Conservation (phyloP, 2,888 invertebrate species). For the Bellardia bayeri region DNA sequence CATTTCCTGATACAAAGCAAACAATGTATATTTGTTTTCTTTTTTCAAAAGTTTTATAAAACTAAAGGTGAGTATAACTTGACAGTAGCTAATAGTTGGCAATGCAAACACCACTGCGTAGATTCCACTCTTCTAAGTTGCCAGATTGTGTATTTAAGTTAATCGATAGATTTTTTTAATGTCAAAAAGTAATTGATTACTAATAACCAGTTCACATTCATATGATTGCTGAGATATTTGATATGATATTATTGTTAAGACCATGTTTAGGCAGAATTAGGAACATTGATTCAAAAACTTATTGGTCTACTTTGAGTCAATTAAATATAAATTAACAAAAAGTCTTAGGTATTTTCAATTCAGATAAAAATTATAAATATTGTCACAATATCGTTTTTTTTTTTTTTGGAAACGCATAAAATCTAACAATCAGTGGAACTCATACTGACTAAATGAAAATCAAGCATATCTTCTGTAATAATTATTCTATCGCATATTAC, state of each 20-base stretch:
- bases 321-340: too few relatives aligned
- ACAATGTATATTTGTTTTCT: background rate
- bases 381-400: too few relatives aligned
- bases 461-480: too few relatives aligned
- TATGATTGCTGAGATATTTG: too few relatives aligned
- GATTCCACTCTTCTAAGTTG: background rate
- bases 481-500: too few relatives aligned
- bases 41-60: background rate
- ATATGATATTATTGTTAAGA: too few relatives aligned
- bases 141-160: background rate
- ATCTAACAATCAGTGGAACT: background rate
- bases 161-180: background rate
- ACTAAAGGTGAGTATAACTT: background rate
- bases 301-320: too few relatives aligned
- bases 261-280: too few relatives aligned
- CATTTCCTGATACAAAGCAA: slow-evolving; percentile 58
- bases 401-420: too few relatives aligned
- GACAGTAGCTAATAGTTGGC: background rate
- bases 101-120: background rate
- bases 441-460: background rate
- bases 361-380: too few relatives aligned
- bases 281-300: too few relatives aligned
- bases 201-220: background rate
- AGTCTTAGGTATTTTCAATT: too few relatives aligned
- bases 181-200: background rate